Evolutionary conservation across 2,888 invertebrate species (phyloP), one percentile per base, ranked within the genome.

Genomic region (Cryptus armator): DNA sequence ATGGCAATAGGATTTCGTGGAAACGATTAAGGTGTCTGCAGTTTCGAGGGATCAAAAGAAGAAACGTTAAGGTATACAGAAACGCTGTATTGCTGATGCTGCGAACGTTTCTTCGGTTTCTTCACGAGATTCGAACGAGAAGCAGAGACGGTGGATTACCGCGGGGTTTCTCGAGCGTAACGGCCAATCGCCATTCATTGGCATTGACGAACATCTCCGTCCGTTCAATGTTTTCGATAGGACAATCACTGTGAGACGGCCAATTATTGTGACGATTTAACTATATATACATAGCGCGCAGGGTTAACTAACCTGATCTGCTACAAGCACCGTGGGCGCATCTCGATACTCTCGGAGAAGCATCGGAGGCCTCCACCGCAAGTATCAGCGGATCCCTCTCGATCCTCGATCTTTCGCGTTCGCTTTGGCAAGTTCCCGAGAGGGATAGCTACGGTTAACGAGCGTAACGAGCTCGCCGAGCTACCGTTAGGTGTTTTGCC

Each of bases 401-500:
- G 56, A 56, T 56, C 56, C 56, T 10, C 80, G 75, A 71, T 71
- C 71, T 16, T 53, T 48, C 51, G 51, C 48, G 32, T 66, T 86
- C 67, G 81, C 86, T 80, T 87, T 84, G 74, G 83, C 75, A 84
- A 81, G 83, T 87, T 86, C 80, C 81, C 83, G 81, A 80, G 82
- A 88, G 86, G 85, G 85, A 79, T 44, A 59, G 71, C 43, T 29
- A 87, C 83, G 83, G 75, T 87, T 89, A 89, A 88, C 88, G 86
- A 88, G 86, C 84, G 83, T 86, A 86, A 78, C 84, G 80, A 82
- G 84, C 84, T 84, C 87, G 62, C 56, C 59, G 62, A 86, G 86
- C 87, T 90, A 90, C 91, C 91, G 91, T 91, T 91, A 91, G 84
- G 86, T 81, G 84, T 87, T 89, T 90, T 85, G 87, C 82, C 85